These are phyloP conservation scores for Cirrhinus molitorella DNA, from an alignment of 2,797 vertebrate species.

Conservation along the genomic window DNA sequence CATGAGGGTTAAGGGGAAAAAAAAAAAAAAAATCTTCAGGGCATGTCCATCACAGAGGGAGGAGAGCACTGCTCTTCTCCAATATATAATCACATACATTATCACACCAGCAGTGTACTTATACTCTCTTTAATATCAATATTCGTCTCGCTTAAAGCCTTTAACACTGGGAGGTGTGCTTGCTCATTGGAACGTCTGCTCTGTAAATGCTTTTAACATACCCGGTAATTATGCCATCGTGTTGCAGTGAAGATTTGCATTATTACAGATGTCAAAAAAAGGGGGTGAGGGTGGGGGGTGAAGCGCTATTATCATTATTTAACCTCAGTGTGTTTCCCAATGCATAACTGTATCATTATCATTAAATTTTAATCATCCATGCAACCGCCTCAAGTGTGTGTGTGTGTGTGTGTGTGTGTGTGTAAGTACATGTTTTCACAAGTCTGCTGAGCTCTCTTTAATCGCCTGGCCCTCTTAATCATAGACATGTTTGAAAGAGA, in stretches of 20 bases:
- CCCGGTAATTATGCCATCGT: slow-evolving; percentile 74
- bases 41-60: slow-evolving; percentile 25
- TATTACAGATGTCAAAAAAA: slow-evolving; percentile 74
- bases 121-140: slow-evolving; percentile 48
- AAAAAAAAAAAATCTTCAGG: slow-evolving; percentile 27
- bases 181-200: slow-evolving; percentile 53
- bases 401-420: slow-evolving; percentile 44
- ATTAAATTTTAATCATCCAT: slow-evolving; percentile 78
- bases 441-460: slow-evolving; percentile 62
- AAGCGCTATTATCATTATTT: slow-evolving; percentile 77
- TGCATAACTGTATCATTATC: slow-evolving; percentile 77
- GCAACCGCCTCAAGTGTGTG: slow-evolving; percentile 62
- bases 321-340: slow-evolving; percentile 70
- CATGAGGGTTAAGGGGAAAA: background rate
- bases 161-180: slow-evolving; percentile 52
- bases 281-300: slow-evolving; percentile 58
- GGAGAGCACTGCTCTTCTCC: slow-evolving; percentile 26
- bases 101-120: slow-evolving; percentile 43
- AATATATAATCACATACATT: slow-evolving; percentile 54
- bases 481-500: slow-evolving; percentile 68
- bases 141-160: slow-evolving; percentile 51
- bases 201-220: slow-evolving; percentile 62
- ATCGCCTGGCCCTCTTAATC: slow-evolving; percentile 69
- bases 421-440: slow-evolving; percentile 58
- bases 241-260: slow-evolving; percentile 75